phyloP scores from a whole-genome alignment of 2,113 vertebrate species.

The Gymnorhina tibicen region DNA sequence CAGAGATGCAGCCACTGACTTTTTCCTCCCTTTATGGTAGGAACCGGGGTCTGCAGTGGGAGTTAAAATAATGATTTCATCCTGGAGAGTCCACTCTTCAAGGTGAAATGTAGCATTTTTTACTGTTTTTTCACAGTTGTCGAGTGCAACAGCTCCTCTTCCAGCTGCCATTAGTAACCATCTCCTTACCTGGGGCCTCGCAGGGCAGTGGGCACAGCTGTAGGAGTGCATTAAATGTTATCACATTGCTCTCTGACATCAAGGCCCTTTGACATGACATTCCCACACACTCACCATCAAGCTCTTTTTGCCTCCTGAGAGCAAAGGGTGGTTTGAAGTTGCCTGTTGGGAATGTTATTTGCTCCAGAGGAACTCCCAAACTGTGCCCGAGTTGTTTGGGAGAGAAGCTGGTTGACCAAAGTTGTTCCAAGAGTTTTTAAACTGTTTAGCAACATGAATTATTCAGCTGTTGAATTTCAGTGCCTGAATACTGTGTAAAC shows the following conservation, averaged over 20 bases:
- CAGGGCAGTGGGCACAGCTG: background rate
- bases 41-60: fast-evolving
- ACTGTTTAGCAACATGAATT: background rate
- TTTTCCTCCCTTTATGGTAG: background rate
- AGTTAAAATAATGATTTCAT: background rate
- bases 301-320: background rate
- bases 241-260: background rate
- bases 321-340: background rate
- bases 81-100: background rate
- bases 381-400: background rate
- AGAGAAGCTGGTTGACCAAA: background rate
- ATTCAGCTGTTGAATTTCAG: background rate
- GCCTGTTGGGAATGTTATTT: background rate
- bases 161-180: background rate
- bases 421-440: background rate
- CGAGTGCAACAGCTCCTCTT: background rate
- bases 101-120: background rate
- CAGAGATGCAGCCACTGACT: background rate
- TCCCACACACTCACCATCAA: background rate
- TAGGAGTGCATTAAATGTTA: background rate
- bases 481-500: background rate
- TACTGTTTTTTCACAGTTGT: background rate
- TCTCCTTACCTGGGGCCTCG: background rate
- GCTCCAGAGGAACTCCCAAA: background rate
- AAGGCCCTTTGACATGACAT: background rate